Percentiles rank a stretch among this genome's conserved stretches.
Conservation (phyloP, 2,113 vertebrate genomes). For the Cyphomyrus plagiostoma region DNA sequence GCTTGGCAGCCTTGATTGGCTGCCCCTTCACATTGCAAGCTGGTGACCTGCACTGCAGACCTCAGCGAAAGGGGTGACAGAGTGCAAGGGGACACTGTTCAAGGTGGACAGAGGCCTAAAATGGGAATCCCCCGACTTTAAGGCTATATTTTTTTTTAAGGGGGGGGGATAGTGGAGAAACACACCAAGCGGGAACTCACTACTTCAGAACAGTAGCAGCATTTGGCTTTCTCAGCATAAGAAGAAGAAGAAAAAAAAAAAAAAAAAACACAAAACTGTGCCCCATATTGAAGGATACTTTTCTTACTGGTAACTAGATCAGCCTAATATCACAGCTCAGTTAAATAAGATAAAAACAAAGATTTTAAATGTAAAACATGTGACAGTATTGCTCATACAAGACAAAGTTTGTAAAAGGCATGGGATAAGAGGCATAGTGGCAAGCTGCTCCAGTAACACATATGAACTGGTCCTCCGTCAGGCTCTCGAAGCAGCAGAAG, state of each 20-base stretch:
- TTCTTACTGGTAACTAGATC: slow-evolving; percentile 46
- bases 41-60: background rate
- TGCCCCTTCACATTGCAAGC: background rate
- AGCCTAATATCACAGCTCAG: slow-evolving; percentile 31
- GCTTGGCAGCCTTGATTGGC: background rate
- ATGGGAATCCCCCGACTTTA: background rate
- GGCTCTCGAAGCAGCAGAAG: slow-evolving; percentile 28
- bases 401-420: slow-evolving; percentile 33
- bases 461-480: slow-evolving; percentile 30
- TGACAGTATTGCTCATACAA: slow-evolving; percentile 53
- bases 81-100: background rate
- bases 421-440: slow-evolving; percentile 49
- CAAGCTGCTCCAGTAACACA: slow-evolving; percentile 33
- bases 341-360: slow-evolving; percentile 37
- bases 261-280: background rate
- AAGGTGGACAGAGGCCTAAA: background rate
- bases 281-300: slow-evolving; percentile 29
- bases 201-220: slow-evolving; percentile 25
- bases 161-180: background rate
- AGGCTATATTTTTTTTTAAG: background rate
- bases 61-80: background rate
- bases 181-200: background rate
- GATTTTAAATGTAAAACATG: slow-evolving; percentile 28
- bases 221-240: slow-evolving; percentile 41
- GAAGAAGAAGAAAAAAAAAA: slow-evolving; percentile 13